Evolutionary conservation across 2,888 invertebrate species (phyloP).

Genomic region (Ophion ventricosus): DNA sequence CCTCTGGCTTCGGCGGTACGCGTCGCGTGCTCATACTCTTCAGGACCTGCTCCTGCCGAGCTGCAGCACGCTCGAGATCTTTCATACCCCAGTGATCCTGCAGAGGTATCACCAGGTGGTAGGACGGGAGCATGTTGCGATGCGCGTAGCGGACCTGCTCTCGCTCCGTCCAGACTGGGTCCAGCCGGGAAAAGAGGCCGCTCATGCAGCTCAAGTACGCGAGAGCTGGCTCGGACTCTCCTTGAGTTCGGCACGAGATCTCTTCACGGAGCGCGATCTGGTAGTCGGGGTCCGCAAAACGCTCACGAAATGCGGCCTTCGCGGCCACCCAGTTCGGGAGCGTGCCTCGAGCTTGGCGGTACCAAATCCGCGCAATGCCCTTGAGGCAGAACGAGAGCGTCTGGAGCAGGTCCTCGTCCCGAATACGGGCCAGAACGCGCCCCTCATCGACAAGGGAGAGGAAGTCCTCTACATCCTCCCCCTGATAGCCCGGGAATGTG

Average conservation of each 20-base stretch:
- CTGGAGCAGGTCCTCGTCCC: background rate
- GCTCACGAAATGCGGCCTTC: slow-evolving; percentile 1
- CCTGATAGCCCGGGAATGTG: background rate
- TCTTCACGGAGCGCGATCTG: slow-evolving; percentile 38
- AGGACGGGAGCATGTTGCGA: too few species aligned
- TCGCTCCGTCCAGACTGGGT: too few species aligned
- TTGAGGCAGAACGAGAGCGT: slow-evolving; percentile 47
- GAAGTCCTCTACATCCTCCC: slow-evolving; percentile 36
- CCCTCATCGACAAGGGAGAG: slow-evolving; percentile 41
- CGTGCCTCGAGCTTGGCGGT: slow-evolving; percentile 13
- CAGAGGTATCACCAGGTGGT: too few species aligned
- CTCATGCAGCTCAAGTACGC: slow-evolving; percentile 36
- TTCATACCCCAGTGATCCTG: background rate
- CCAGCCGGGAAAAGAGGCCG: background rate
- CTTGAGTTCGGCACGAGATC: slow-evolving; percentile 19
- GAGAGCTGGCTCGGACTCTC: background rate
- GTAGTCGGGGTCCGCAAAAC: slow-evolving; percentile 46
- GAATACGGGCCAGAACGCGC: background rate
- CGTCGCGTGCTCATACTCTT: background rate
- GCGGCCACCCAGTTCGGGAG: slow-evolving; percentile 5
- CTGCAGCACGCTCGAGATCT: background rate
- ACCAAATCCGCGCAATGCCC: too few species aligned
- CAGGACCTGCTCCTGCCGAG: background rate
- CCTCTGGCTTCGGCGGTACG: slow-evolving; percentile 22
- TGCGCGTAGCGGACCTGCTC: too few species aligned